A percentile compares a stretch with the other conserved stretches of the same genome.
These are phyloP conservation scores for Rhynchotus rufescens DNA, from an alignment of 2,797 vertebrate species.

Conservation along the genomic window DNA sequence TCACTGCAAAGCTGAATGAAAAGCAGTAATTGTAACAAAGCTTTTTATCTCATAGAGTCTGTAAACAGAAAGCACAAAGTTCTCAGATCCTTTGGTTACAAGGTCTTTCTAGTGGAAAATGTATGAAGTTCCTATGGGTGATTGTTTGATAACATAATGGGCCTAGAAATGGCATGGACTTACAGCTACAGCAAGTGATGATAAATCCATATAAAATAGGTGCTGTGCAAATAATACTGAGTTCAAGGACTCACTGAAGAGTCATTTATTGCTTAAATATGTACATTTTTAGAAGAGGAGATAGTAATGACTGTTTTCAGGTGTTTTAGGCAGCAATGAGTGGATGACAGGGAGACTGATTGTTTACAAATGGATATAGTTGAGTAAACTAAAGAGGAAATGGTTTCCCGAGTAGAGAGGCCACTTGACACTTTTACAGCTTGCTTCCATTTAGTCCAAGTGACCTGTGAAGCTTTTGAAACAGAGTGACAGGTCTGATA, in stretches of 20 bases:
- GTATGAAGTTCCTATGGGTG: not conserved
- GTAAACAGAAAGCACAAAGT: not conserved
- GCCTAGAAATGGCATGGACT: not conserved
- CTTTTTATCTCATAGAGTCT: not conserved
- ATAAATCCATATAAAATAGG: not conserved
- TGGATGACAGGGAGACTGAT: not conserved
- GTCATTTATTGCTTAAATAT: not conserved
- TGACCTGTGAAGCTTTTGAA: constrained; percentile 52
- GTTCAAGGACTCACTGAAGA: constrained; percentile 15
- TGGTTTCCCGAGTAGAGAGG: constrained; percentile 38
- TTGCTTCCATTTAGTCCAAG: constrained; percentile 33
- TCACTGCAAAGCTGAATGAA: not conserved
- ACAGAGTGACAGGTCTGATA: not conserved
- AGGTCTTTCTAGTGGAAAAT: not conserved
- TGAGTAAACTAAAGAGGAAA: constrained; percentile 55
- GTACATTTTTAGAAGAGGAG: constrained; percentile 8
- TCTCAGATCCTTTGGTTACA: not conserved
- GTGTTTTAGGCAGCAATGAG: constrained; percentile 5
- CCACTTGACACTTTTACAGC: constrained; percentile 63
- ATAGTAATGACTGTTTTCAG: constrained; percentile 30
- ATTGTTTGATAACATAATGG: not conserved
- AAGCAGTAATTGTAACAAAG: not conserved
- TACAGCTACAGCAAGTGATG: not conserved
- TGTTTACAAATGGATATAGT: constrained; percentile 57
- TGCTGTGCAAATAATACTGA: not conserved